Evolutionary conservation across 2,888 invertebrate genomes (phyloP).

Genomic region (Gymnosoma rotundatum): DNA sequence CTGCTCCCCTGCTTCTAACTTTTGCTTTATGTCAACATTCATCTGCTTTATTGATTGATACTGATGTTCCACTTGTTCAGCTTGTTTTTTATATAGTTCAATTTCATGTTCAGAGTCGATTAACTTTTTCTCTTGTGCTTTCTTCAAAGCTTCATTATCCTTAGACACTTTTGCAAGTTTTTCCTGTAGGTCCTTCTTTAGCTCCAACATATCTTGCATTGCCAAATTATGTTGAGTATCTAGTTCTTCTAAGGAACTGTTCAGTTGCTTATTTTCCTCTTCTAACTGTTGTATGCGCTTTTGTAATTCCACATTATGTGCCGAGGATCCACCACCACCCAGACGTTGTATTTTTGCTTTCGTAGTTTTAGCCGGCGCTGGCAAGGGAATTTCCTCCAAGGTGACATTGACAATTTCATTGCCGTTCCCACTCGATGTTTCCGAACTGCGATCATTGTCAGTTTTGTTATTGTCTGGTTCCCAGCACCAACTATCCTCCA

Average conservation of each 20-base stretch:
- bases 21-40: slow-evolving; percentile 73
- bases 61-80: slow-evolving; percentile 72
- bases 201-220: slow-evolving; percentile 84
- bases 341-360: slow-evolving; percentile 81
- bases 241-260: slow-evolving; percentile 86
- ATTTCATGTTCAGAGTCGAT: slow-evolving; percentile 75
- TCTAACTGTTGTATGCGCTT: slow-evolving; percentile 82
- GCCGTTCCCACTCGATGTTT: slow-evolving; percentile 74
- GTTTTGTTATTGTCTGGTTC: slow-evolving; percentile 79
- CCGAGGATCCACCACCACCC: slow-evolving; percentile 45
- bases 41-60: slow-evolving; percentile 69
- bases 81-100: slow-evolving; percentile 74
- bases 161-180: slow-evolving; percentile 83
- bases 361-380: slow-evolving; percentile 72
- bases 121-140: slow-evolving; percentile 74
- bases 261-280: slow-evolving; percentile 82
- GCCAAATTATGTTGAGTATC: slow-evolving; percentile 89
- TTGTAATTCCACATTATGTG: slow-evolving; percentile 76
- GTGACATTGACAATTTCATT: slow-evolving; percentile 76
- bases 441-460: slow-evolving; percentile 74
- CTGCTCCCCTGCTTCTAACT: slow-evolving; percentile 74
- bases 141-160: slow-evolving; percentile 77
- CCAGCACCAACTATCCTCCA: slow-evolving; percentile 82
- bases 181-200: slow-evolving; percentile 84
- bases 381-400: slow-evolving; percentile 73